Conservation (phyloP, 2,113 vertebrate genomes). For the Cynopterus brachyotis region DNA sequence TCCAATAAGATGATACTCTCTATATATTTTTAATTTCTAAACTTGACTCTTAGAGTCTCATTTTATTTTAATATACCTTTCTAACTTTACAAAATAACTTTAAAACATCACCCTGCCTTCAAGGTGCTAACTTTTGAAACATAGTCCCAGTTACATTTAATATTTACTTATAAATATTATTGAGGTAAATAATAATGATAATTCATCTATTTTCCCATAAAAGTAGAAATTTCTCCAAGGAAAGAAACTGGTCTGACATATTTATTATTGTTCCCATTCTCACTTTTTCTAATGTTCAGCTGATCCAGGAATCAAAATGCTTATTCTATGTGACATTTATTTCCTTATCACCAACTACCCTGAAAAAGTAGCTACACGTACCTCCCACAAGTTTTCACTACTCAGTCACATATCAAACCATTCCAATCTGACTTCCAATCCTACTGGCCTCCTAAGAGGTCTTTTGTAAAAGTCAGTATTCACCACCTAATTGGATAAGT, state of each 20-base stretch:
- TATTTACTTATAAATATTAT: background rate
- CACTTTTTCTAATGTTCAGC: background rate
- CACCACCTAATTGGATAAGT: constrained; percentile 26
- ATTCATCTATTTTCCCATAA: background rate
- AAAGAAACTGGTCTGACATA: background rate
- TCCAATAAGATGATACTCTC: background rate
- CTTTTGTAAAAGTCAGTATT: constrained; percentile 19
- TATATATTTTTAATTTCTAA: background rate
- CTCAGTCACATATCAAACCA: constrained; percentile 6
- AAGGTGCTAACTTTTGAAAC: background rate
- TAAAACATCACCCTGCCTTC: background rate
- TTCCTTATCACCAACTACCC: background rate
- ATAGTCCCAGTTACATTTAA: background rate
- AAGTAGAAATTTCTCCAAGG: background rate
- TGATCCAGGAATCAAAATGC: background rate
- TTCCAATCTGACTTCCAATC: background rate
- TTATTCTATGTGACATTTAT: background rate
- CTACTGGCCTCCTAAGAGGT: background rate
- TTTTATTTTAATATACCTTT: background rate
- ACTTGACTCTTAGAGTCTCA: background rate
- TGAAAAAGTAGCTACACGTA: background rate
- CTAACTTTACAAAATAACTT: background rate
- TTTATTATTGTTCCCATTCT: background rate
- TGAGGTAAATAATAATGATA: background rate
- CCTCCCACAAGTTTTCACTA: background rate